Base-by-base conservation (phyloP, 2,113 vertebrate species). In the Apodemus speciosus region DNA sequence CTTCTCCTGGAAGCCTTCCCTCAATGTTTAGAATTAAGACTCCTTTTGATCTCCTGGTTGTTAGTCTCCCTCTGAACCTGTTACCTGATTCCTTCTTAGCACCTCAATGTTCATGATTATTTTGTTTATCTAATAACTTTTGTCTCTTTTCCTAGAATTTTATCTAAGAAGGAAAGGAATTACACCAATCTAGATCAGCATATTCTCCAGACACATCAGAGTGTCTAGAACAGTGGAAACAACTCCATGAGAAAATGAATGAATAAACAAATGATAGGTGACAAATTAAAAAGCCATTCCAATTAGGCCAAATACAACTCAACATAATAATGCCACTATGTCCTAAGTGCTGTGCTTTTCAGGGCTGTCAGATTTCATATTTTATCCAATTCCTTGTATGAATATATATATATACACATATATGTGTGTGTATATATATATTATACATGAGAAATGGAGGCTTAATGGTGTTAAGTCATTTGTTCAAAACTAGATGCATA, bases 251-350 rank as follows among this genome's bases (percentile, higher is more conserved):
- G 0, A 43, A 58, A 94, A 9, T 60, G 25, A 80, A 38, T 75
- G 27, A 83, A 53, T 66, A 49, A 83, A 69, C 75, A 85, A 68
- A 84, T 77, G 62, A 69, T 77, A 85, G 72, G 84, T 77, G 62
- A 77, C 66, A 89, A 72, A 72, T 64, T 43, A 15, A 76, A 94
- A 87, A 49, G 14, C 11, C 6, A n/a, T 49, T 77, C 62, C 53
- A 73, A 20, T 91, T 51, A 49, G 30, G 23, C 16, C 58, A 80
- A 27, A 15, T 3, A 14, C 23, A 66, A 23, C 20, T 43, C 69
- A 51, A 69, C 38, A 46, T 23, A 49, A 43, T 30, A 87, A 40
- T 18, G 30, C 64, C 49, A 58, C 10, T 9, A 46, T 43, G 3
- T 53, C 27, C 13, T 2, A 75, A 73, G 58, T 43, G 7, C 11